Conservation (phyloP, 2,888 invertebrate species). For the Isotomurus palustris region DNA sequence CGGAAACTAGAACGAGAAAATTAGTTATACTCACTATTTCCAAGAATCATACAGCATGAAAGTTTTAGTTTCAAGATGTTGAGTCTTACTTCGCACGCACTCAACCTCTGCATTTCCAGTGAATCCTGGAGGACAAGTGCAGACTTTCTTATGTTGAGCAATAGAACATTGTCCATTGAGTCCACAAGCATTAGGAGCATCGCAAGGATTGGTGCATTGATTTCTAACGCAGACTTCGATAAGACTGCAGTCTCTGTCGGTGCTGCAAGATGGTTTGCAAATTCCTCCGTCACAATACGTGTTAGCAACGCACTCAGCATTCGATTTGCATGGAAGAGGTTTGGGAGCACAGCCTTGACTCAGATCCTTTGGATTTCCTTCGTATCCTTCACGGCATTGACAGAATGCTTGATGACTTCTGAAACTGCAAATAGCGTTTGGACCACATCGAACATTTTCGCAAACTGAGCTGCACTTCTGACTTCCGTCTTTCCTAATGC, state of each 20-base stretch:
- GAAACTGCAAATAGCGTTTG: conserved; percentile 76
- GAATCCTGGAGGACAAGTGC: conserved; percentile 77
- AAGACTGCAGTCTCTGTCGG: conserved; percentile 72
- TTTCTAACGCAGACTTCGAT: conserved; percentile 75
- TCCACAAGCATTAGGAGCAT: conserved; percentile 70
- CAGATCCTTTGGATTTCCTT: conserved; percentile 68
- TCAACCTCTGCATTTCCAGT: conserved; percentile 78
- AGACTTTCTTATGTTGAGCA: conserved; percentile 68
- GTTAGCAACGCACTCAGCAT: conserved; percentile 69
- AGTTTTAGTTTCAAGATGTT: no score
- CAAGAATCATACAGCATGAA: no score
- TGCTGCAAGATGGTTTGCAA: conserved; percentile 74
- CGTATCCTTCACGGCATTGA: conserved; percentile 70
- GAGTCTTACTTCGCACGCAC: conserved; percentile 77
- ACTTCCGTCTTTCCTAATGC: conserved; percentile 64
- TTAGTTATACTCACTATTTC: not conserved
- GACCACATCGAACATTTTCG: conserved; percentile 69
- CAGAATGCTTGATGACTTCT: conserved; percentile 71
- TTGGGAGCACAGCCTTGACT: conserved; percentile 68
- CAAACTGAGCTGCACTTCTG: conserved; percentile 82
- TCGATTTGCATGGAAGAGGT: conserved; percentile 66
- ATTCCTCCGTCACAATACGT: conserved; percentile 75
- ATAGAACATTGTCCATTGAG: conserved; percentile 65
- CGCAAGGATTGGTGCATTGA: conserved; percentile 76
- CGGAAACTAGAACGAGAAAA: conserved; percentile 60